Conservation (phyloP, 2,113 vertebrate species). For the Hyperopisus bebe region DNA sequence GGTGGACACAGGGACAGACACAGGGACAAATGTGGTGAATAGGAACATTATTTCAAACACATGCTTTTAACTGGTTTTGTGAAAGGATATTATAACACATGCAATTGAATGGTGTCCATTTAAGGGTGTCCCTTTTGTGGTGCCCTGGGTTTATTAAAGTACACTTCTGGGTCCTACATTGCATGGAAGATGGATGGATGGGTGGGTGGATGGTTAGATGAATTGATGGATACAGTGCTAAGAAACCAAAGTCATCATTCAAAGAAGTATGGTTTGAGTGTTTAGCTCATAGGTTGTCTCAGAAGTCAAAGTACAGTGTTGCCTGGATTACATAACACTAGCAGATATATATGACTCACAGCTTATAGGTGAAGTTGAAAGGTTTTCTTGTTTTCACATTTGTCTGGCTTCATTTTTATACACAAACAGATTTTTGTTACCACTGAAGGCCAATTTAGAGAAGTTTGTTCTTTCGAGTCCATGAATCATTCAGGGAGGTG, state of each 20-base stretch:
- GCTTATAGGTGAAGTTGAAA: neutral
- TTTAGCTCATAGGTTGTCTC: neutral
- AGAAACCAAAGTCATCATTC: neutral
- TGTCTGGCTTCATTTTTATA: neutral
- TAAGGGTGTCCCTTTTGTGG: neutral
- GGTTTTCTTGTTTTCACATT: neutral
- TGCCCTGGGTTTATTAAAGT: neutral
- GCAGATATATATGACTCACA: neutral
- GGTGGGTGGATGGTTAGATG: neutral
- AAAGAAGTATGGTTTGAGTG: neutral
- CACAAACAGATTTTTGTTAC: constrained; percentile 10
- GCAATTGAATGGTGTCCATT: neutral
- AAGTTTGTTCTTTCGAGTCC: constrained; percentile 34
- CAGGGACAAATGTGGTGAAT: neutral
- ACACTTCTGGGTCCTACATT: neutral
- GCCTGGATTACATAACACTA: neutral
- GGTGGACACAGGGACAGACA: no score
- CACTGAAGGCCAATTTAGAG: constrained; percentile 37
- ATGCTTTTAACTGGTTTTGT: neutral
- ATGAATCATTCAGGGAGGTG: constrained; percentile 51
- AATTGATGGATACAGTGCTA: neutral
- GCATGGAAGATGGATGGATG: neutral
- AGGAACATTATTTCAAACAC: neutral
- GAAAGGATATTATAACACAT: neutral
- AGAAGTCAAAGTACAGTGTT: neutral